A percentile compares a stretch with the other conserved stretches of the same genome.
Evolutionary conservation across 2,113 vertebrate genomes (phyloP).

Genomic region (Rhea pennata): DNA sequence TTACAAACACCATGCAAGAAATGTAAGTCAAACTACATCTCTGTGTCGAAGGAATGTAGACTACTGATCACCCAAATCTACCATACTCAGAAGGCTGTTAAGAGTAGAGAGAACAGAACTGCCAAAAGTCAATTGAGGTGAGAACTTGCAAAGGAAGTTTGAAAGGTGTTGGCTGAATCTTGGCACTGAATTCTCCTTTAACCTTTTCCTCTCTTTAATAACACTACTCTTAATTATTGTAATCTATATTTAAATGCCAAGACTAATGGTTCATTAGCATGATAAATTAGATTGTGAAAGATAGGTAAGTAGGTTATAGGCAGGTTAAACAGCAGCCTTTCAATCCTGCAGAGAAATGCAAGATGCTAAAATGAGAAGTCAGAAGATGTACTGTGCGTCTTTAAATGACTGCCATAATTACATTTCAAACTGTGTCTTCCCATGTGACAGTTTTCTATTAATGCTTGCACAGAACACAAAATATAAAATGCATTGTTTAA

Average conservation of each 20-base stretch:
- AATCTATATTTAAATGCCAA: conserved; percentile 16
- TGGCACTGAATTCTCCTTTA: neutral
- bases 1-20: neutral
- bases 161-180: neutral
- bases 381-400: neutral
- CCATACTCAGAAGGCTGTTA: neutral
- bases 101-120: neutral
- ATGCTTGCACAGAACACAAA: conserved; percentile 17
- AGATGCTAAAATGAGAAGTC: neutral
- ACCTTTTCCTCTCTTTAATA: neutral
- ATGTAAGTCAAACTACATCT: neutral
- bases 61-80: neutral
- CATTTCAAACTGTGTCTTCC: neutral
- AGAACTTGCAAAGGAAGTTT: neutral
- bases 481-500: conserved; percentile 4
- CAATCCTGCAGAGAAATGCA: neutral
- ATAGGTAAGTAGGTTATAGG: neutral
- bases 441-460: conserved; percentile 31
- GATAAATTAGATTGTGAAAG: neutral
- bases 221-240: neutral
- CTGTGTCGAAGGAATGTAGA: neutral
- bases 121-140: neutral
- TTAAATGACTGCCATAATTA: conserved; percentile 45
- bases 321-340: neutral
- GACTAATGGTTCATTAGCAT: conserved; percentile 21